These are phyloP conservation scores for Argyresthia albistria DNA, from an alignment of 2,888 invertebrate genomes.

Conservation along the genomic window DNA sequence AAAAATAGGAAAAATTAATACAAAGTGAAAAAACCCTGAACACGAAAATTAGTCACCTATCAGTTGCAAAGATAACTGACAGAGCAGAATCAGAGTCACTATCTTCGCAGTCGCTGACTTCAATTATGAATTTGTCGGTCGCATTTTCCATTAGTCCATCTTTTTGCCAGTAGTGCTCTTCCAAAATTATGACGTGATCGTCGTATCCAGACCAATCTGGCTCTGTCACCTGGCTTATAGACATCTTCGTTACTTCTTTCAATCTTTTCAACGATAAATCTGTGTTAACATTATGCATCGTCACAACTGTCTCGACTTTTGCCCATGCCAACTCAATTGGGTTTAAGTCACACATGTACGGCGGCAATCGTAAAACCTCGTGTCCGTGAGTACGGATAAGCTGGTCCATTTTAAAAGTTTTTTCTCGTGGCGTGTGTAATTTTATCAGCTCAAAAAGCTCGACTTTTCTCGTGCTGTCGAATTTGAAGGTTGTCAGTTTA, in stretches of 20 bases:
- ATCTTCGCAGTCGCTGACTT: slow-evolving; percentile 9
- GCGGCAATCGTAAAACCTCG: not conserved
- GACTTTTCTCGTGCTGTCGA: not conserved
- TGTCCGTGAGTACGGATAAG: not conserved
- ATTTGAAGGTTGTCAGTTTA: too few relatives aligned
- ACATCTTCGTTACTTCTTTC: not conserved
- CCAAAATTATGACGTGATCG: slow-evolving; percentile 10
- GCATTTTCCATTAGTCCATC: slow-evolving; percentile 11
- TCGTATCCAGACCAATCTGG: slow-evolving; percentile 12
- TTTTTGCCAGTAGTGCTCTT: slow-evolving; percentile 12
- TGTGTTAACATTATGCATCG: too few relatives aligned
- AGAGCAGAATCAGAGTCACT: slow-evolving; percentile 6
- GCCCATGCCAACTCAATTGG: not conserved
- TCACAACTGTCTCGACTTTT: not conserved
- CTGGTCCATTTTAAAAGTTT: not conserved
- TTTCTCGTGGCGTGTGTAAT: not conserved
- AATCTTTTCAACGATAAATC: too few relatives aligned
- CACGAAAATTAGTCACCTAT: not conserved
- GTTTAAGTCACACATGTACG: slow-evolving; percentile 1
- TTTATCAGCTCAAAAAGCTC: not conserved
- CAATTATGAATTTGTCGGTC: slow-evolving; percentile 2
- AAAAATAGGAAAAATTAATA: not conserved
- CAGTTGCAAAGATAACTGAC: not conserved
- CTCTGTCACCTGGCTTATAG: slow-evolving; percentile 2
- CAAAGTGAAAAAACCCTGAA: not conserved